Evolutionary conservation across 1,140 invertebrate genomes (phyloP).

Genomic region (Sminthurides bifidus): DNA sequence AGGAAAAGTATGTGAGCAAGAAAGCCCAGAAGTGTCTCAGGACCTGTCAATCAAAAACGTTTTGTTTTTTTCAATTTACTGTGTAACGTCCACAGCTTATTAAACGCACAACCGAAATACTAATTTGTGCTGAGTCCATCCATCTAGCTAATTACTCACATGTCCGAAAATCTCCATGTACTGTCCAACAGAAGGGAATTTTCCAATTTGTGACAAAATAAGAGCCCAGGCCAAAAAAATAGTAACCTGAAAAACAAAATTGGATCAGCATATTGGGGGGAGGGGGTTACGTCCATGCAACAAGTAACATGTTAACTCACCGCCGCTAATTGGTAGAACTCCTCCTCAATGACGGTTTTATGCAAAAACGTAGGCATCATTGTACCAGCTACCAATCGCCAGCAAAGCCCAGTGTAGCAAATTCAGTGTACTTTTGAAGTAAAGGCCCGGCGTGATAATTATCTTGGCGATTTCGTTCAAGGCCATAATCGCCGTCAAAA

Average conservation of each 20-base stretch:
- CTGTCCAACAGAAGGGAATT: constrained; percentile 68
- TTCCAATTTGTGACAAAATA: constrained; percentile 43
- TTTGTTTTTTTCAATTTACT: not conserved
- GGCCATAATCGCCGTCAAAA: constrained; percentile 18
- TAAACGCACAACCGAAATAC: not conserved
- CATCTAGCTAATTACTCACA: constrained; percentile 37
- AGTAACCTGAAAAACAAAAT: constrained; percentile 15
- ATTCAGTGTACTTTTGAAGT: constrained; percentile 18
- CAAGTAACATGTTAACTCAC: constrained; percentile 8
- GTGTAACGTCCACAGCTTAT: not conserved
- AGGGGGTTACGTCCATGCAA: not conserved
- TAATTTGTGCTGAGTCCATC: not conserved
- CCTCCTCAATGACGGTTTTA: constrained; percentile 10
- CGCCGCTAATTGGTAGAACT: constrained; percentile 26
- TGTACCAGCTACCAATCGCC: constrained; percentile 15
- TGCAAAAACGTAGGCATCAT: constrained; percentile 15
- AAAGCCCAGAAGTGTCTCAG: constrained; percentile 70
- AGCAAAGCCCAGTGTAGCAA: constrained; percentile 21
- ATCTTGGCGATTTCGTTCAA: constrained; percentile 19
- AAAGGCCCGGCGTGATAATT: constrained; percentile 18
- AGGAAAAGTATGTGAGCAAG: constrained; percentile 61
- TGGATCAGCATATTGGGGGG: not conserved
- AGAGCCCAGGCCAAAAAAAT: constrained; percentile 27
- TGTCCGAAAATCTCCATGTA: constrained; percentile 74
- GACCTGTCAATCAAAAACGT: constrained; percentile 9